Conservation (phyloP, 2,888 invertebrate species). For the Mylabris sibirica region DNA sequence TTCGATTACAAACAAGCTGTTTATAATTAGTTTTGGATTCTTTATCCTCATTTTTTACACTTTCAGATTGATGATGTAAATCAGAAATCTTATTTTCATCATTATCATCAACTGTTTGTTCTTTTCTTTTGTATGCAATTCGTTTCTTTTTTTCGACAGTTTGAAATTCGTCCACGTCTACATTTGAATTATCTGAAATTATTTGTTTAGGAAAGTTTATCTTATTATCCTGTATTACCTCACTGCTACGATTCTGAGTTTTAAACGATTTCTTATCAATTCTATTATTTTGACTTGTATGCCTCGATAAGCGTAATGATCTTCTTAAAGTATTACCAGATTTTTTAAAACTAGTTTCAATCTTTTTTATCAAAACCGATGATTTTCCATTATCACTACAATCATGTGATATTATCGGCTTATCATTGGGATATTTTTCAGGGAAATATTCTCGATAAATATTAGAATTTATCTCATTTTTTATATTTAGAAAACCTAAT, state of each 20-base stretch:
- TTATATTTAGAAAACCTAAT: constrained; percentile 41
- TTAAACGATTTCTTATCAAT: too few relatives aligned
- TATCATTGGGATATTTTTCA: neutral
- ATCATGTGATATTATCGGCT: neutral
- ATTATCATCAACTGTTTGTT: neutral
- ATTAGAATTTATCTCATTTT: constrained; percentile 31
- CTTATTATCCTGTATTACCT: too few relatives aligned
- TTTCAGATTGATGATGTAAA: neutral
- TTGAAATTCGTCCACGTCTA: neutral
- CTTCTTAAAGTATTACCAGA: neutral
- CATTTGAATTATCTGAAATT: neutral
- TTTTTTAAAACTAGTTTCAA: neutral
- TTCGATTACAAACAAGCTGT: constrained; percentile 19
- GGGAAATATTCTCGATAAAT: neutral
- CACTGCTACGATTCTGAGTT: too few relatives aligned
- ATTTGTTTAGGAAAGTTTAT: too few relatives aligned
- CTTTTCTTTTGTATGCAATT: neutral
- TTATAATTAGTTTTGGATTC: neutral
- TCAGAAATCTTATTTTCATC: neutral
- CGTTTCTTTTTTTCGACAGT: constrained; percentile 14
- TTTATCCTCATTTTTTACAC: neutral
- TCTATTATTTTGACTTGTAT: too few relatives aligned
- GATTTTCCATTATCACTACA: neutral
- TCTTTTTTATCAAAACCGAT: too few relatives aligned
- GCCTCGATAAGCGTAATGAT: neutral